phyloP scores from a whole-genome alignment of 2,113 vertebrate species.

The Egretta garzetta region DNA sequence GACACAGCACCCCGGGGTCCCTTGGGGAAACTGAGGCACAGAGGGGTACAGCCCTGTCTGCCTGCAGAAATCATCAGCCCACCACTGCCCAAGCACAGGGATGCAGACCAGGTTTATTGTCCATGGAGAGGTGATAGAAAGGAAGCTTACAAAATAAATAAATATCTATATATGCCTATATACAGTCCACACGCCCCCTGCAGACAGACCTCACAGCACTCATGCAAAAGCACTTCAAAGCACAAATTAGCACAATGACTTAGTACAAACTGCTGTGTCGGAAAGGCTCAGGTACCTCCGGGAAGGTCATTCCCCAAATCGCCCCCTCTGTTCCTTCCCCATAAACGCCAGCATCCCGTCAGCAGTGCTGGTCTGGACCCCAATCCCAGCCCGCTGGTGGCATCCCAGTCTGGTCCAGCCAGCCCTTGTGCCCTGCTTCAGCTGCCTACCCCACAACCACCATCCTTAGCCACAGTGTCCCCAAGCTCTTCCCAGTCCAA shows the following conservation, averaged over 20 bases:
- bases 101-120: conserved; percentile 12
- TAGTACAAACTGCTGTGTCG: fast-evolving
- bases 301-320: neutral
- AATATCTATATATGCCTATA: neutral
- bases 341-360: neutral
- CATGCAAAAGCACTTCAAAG: conserved; percentile 2
- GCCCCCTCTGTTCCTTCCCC: neutral
- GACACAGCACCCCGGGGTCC: neutral
- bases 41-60: too few species aligned
- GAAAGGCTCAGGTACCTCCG: neutral
- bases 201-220: neutral
- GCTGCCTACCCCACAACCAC: neutral
- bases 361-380: neutral
- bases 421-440: fast-evolving
- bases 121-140: neutral
- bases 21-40: neutral
- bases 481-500: neutral
- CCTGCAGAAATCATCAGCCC: neutral
- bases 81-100: neutral
- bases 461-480: neutral
- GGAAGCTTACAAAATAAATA: conserved; percentile 41
- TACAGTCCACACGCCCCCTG: fast-evolving
- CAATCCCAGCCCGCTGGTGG: neutral
- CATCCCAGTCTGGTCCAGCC: neutral
- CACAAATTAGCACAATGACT: neutral